phyloP scores from a whole-genome alignment of 2,888 invertebrate species.

The Mimumesa dahlbomi region DNA sequence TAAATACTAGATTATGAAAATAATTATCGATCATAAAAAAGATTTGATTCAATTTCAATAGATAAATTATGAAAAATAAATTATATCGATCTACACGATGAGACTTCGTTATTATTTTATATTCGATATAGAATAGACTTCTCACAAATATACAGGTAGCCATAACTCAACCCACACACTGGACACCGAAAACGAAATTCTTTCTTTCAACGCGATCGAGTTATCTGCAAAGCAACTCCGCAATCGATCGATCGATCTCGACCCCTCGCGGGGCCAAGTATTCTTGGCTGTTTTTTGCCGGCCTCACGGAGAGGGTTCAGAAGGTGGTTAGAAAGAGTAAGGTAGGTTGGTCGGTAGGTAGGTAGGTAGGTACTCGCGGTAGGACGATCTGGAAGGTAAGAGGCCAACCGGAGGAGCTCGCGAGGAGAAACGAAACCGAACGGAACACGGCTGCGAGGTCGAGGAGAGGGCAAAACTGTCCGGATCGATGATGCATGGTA shows the following conservation, averaged over 20 bases:
- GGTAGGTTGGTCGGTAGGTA: constrained; percentile 34
- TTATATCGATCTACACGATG: too few relatives aligned
- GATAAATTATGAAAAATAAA: too few relatives aligned
- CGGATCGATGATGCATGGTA: constrained; percentile 75
- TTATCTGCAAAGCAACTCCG: neutral
- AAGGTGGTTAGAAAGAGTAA: constrained; percentile 39
- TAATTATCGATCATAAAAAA: too few relatives aligned
- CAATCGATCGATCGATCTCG: constrained; percentile 52
- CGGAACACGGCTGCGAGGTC: constrained; percentile 23
- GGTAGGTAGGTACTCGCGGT: constrained; percentile 42
- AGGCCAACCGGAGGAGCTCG: constrained; percentile 47
- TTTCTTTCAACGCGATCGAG: too few relatives aligned
- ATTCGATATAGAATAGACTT: too few relatives aligned
- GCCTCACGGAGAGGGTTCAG: constrained; percentile 36
- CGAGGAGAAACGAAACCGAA: constrained; percentile 53
- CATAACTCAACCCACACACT: too few relatives aligned
- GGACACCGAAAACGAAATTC: too few relatives aligned
- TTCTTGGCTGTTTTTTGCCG: constrained; percentile 44
- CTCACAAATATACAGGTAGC: too few relatives aligned
- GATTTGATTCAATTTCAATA: too few relatives aligned
- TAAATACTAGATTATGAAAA: too few relatives aligned
- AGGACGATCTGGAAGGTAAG: constrained; percentile 51
- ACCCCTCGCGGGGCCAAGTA: constrained; percentile 30
- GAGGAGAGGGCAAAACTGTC: constrained; percentile 65
- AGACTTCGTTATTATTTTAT: too few relatives aligned